phyloP scores from a whole-genome alignment of 2,113 vertebrate species.

The Pholis gunnellus region DNA sequence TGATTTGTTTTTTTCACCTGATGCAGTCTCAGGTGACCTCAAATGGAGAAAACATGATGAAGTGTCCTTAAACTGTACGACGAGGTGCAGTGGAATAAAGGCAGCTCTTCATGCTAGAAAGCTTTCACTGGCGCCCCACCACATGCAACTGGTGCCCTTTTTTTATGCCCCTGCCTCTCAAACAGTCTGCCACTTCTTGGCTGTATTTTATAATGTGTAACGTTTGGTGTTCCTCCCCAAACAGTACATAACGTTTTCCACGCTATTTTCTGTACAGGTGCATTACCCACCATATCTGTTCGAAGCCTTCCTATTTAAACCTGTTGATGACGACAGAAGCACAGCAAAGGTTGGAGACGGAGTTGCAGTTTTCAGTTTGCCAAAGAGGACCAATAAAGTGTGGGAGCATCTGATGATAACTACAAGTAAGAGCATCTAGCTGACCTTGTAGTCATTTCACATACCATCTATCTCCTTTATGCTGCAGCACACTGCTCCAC shows the following conservation, averaged over 20 bases:
- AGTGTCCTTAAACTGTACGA: too few species aligned
- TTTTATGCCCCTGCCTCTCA: too few species aligned
- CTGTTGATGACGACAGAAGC: slow-evolving; percentile 89
- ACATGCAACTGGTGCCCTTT: too few species aligned
- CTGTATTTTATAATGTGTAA: neutral
- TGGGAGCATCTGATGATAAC: slow-evolving; percentile 87
- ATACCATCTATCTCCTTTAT: neutral
- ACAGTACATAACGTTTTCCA: neutral
- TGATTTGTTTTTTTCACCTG: too few species aligned
- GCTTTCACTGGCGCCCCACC: too few species aligned
- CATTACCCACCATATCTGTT: slow-evolving; percentile 92
- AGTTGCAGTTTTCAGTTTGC: slow-evolving; percentile 85
- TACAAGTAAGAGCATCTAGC: slow-evolving; percentile 74
- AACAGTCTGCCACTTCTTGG: too few species aligned
- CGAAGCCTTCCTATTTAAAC: slow-evolving; percentile 88
- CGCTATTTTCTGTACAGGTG: slow-evolving; percentile 80
- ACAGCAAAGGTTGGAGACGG: slow-evolving; percentile 90
- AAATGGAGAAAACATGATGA: too few species aligned
- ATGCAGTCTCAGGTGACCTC: too few species aligned
- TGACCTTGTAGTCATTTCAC: neutral
- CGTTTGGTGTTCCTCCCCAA: neutral
- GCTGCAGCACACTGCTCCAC: too few species aligned
- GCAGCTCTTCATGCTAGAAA: too few species aligned
- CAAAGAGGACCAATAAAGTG: slow-evolving; percentile 83
- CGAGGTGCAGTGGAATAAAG: too few species aligned